These are phyloP conservation scores for Caenorhabditis sp. DNA, from an alignment of 2,888 invertebrate species.

Conservation along the genomic window DNA sequence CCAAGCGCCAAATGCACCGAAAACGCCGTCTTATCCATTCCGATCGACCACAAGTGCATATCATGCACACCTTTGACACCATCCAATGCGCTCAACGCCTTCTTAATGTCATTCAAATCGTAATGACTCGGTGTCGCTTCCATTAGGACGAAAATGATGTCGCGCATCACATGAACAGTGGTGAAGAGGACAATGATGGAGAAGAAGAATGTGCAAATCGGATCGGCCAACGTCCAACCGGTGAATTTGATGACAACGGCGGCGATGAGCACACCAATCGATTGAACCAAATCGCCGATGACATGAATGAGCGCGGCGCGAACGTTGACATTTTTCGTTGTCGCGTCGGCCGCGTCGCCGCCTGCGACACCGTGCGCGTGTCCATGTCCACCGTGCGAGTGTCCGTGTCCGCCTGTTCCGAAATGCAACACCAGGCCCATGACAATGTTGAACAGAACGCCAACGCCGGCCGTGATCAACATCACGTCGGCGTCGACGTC, in stretches of 20 bases:
- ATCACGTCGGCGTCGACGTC: slow-evolving; percentile 80
- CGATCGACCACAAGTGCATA: slow-evolving; percentile 94
- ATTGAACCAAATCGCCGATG: slow-evolving; percentile 91
- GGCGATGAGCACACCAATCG: slow-evolving; percentile 89
- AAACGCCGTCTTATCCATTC: slow-evolving; percentile 91
- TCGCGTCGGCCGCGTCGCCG: slow-evolving; percentile 1
- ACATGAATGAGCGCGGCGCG: slow-evolving; percentile 96
- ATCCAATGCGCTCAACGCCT: slow-evolving; percentile 83
- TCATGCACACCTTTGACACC: slow-evolving; percentile 93
- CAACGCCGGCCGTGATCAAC: slow-evolving; percentile 89
- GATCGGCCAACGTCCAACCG: slow-evolving; percentile 86
- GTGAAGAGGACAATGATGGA: slow-evolving; percentile 78
- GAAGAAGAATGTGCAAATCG: slow-evolving; percentile 95
- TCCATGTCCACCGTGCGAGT: slow-evolving; percentile 49
- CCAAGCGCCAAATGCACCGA: slow-evolving; percentile 97
- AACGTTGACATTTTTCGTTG: slow-evolving; percentile 76
- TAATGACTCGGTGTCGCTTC: slow-evolving; percentile 76
- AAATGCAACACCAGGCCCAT: slow-evolving; percentile 59
- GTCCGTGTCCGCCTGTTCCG: slow-evolving; percentile 57
- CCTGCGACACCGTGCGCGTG: slow-evolving; percentile 42
- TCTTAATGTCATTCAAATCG: slow-evolving; percentile 80
- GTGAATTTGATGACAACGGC: slow-evolving; percentile 81
- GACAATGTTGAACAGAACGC: slow-evolving; percentile 86
- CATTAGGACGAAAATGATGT: slow-evolving; percentile 64
- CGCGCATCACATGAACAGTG: slow-evolving; percentile 61